Percentiles rank a stretch among this genome's conserved stretches.
Evolutionary conservation across 2,888 invertebrate genomes (phyloP).

Genomic region (Leptinotarsa juncta): DNA sequence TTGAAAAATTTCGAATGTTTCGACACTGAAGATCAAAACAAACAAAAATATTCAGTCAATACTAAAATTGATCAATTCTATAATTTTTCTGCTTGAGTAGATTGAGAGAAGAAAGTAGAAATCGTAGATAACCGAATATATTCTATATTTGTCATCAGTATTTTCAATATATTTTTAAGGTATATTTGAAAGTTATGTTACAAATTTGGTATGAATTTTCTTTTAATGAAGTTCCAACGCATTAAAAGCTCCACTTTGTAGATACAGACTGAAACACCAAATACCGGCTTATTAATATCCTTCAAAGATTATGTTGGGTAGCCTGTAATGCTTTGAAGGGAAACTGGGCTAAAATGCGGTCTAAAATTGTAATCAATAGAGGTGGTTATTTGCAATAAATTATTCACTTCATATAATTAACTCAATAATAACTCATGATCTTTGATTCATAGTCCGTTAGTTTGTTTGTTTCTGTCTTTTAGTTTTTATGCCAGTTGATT

Average conservation of each 20-base stretch:
- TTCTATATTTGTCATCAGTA: neutral
- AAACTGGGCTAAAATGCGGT: no score
- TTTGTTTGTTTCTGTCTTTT: no score
- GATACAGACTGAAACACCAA: neutral
- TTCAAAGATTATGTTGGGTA: constrained; percentile 3
- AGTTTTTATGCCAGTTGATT: no score
- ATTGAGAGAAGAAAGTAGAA: constrained; percentile 51
- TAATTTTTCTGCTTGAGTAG: constrained; percentile 17
- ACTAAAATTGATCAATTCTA: neutral
- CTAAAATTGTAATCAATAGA: no score
- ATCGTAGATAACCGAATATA: constrained; percentile 33
- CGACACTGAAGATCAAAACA: no score
- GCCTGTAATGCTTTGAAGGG: neutral
- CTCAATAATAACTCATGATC: no score
- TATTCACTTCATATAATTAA: no score
- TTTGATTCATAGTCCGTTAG: no score
- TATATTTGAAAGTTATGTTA: constrained; percentile 36
- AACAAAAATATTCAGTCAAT: no score
- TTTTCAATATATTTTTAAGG: constrained; percentile 44
- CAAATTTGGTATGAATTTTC: neutral
- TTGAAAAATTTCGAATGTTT: no score
- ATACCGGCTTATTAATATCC: no score
- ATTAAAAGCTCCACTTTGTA: neutral
- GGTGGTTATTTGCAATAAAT: no score
- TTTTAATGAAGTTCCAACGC: constrained; percentile 28